Evolutionary conservation across 2,113 vertebrate species (phyloP).

Genomic region (Corythaixoides concolor): DNA sequence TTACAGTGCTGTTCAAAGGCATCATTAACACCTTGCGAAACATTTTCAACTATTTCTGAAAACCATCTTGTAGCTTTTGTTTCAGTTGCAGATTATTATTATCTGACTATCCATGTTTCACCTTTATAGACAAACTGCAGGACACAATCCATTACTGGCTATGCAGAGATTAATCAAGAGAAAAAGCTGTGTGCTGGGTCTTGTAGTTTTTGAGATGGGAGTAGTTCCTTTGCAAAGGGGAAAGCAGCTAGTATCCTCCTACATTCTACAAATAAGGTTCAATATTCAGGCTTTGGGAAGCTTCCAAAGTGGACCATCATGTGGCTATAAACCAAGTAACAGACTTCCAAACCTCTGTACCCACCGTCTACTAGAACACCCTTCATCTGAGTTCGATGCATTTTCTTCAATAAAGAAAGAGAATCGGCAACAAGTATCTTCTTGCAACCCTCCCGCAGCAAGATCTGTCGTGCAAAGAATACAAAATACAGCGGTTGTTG

Average conservation of each 20-base stretch:
- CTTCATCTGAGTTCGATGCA: conserved; percentile 95
- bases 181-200: neutral
- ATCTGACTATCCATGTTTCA: neutral
- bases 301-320: neutral
- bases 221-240: neutral
- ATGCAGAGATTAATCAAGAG: neutral
- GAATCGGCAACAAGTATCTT: conserved; percentile 98
- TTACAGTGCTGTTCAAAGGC: neutral
- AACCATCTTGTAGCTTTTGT: neutral
- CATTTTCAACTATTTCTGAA: neutral
- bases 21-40: neutral
- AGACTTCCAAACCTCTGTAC: neutral
- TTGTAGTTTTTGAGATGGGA: neutral
- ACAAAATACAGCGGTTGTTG: neutral
- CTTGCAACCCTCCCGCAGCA: conserved; percentile 95
- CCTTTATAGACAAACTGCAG: neutral
- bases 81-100: neutral
- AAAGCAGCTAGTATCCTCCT: neutral
- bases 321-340: neutral
- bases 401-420: conserved; percentile 92
- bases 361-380: conserved; percentile 90
- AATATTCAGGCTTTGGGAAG: neutral
- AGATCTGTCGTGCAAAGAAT: conserved; percentile 78
- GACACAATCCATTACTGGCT: neutral
- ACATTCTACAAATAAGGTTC: neutral